These are phyloP conservation scores for Lepisosteus osseus DNA, from an alignment of 2,113 vertebrate species.

Conservation along the genomic window DNA sequence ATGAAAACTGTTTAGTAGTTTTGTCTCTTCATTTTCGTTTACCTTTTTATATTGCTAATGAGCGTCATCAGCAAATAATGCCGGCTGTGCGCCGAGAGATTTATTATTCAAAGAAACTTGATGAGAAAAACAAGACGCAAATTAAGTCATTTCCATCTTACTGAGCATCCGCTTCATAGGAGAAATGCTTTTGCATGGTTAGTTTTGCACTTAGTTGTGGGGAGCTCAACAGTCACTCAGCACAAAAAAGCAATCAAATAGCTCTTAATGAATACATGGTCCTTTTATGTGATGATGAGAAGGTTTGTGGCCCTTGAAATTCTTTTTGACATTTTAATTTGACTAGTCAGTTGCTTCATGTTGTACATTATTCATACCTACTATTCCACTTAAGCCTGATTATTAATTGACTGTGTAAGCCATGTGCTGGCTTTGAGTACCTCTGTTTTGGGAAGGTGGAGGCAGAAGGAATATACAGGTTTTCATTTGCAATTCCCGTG, in stretches of 20 bases:
- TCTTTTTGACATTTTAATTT: slow-evolving; percentile 26
- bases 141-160: slow-evolving; percentile 7
- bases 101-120: background rate
- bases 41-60: too few relatives aligned
- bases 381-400: slow-evolving; percentile 2
- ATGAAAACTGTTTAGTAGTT: too few relatives aligned
- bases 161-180: background rate
- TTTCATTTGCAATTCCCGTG: slow-evolving; percentile 21
- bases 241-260: slow-evolving; percentile 24
- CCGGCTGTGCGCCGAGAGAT: background rate
- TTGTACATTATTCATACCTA: slow-evolving; percentile 21
- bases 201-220: background rate
- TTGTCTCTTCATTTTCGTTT: too few relatives aligned
- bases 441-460: slow-evolving; percentile 7
- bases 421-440: slow-evolving; percentile 9
- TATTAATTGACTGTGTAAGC: slow-evolving; percentile 17
- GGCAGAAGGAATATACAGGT: slow-evolving; percentile 19
- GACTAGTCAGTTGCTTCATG: slow-evolving; percentile 12
- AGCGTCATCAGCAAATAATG: too few relatives aligned
- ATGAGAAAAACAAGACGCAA: background rate
- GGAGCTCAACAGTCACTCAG: background rate
- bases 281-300: slow-evolving; percentile 28
- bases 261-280: slow-evolving; percentile 16
- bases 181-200: background rate
- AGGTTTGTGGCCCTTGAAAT: slow-evolving; percentile 27